Percentiles rank a stretch among this genome's conserved stretches.
These are phyloP conservation scores for Luscinia luscinia DNA, from an alignment of 2,797 vertebrate species.

Conservation along the genomic window DNA sequence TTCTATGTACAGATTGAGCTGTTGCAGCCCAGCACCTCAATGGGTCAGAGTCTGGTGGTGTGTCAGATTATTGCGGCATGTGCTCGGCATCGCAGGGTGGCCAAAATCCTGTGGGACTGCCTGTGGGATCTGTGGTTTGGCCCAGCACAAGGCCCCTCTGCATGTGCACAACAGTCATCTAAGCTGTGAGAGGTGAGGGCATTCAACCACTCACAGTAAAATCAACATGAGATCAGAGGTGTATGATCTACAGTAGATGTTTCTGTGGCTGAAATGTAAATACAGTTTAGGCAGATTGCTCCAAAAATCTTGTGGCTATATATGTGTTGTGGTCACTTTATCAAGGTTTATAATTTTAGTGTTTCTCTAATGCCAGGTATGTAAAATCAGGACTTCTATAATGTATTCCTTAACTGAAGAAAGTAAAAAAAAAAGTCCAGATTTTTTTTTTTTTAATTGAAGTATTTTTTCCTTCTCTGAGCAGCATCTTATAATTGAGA, in stretches of 20 bases:
- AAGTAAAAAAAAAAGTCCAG: neutral
- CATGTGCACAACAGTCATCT: neutral
- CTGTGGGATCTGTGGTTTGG: neutral
- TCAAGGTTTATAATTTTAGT: neutral
- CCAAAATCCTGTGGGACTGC: neutral
- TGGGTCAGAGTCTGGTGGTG: neutral
- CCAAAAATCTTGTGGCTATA: neutral
- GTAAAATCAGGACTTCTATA: neutral
- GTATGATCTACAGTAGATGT: neutral
- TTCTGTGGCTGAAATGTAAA: neutral
- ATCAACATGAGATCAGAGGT: neutral
- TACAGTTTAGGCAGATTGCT: neutral
- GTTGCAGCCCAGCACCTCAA: neutral
- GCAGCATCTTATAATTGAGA: conserved; percentile 12
- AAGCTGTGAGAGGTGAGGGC: neutral
- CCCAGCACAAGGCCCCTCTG: neutral
- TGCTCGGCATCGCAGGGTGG: accelerated
- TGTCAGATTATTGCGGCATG: neutral
- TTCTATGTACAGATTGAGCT: neutral
- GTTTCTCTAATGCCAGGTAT: neutral
- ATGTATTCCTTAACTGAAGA: neutral
- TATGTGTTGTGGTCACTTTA: neutral
- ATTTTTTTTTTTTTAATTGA: neutral
- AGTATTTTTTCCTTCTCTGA: neutral
- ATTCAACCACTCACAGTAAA: neutral